Conservation (phyloP, 2,113 vertebrate genomes). For the Strigops habroptila region DNA sequence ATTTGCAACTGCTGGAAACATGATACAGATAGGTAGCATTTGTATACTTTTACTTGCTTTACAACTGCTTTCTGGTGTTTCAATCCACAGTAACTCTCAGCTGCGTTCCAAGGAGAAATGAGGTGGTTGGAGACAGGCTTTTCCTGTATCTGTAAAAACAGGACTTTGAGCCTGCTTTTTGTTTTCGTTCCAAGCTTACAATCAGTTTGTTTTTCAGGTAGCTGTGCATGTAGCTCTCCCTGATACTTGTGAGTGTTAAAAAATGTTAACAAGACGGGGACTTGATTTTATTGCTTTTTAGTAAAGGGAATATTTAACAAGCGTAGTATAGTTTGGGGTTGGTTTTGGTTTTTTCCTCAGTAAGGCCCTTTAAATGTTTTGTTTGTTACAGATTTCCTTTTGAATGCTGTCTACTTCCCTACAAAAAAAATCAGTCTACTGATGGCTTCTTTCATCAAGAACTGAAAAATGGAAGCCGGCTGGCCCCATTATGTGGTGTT, state of each 20-base stretch:
- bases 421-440: not conserved
- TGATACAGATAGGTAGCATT: not conserved
- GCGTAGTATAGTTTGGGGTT: not conserved
- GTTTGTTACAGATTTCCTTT: not conserved
- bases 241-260: not conserved
- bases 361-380: not conserved
- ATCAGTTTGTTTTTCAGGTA: not conserved
- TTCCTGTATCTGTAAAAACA: not conserved
- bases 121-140: not conserved
- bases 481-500: not conserved
- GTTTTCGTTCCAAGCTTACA: not conserved
- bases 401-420: not conserved
- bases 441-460: not conserved
- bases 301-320: not conserved
- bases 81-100: not conserved
- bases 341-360: not conserved
- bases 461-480: not conserved
- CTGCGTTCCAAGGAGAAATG: not conserved
- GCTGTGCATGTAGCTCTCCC: not conserved
- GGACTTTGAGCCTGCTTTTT: not conserved
- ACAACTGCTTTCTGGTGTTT: not conserved
- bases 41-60: not conserved
- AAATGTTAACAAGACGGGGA: not conserved
- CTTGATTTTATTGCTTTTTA: not conserved
- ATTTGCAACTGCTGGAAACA: not conserved